phyloP scores from a whole-genome alignment of 92 coral and sea anemone species.

The Parazoanthus swiftii region DNA sequence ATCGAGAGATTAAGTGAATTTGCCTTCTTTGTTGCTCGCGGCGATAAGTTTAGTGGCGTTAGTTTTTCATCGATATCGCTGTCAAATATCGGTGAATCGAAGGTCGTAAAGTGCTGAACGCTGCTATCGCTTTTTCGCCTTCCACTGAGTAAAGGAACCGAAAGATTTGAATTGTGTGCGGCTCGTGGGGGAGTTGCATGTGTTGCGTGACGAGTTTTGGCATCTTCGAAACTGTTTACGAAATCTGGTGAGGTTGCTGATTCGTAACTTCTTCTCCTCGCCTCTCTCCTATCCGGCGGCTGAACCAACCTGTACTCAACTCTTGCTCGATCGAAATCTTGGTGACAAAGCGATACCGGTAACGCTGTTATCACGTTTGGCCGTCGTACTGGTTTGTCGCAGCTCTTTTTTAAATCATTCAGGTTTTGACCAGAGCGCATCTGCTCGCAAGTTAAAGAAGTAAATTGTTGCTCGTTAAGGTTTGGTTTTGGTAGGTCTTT shows the following conservation, averaged over 20 bases:
- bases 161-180: not conserved
- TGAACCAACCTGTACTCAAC: not conserved
- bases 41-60: constrained; percentile 16
- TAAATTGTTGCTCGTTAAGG: not conserved
- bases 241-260: not conserved
- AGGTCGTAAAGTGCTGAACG: not conserved
- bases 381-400: not conserved
- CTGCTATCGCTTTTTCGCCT: constrained; percentile 22
- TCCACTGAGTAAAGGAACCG: constrained; percentile 19
- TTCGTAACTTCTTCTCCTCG: constrained; percentile 12
- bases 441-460: not conserved
- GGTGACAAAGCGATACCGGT: not conserved
- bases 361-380: not conserved
- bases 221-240: not conserved
- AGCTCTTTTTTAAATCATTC: not conserved
- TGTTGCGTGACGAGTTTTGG: not conserved
- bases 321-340: not conserved
- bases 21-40: constrained; percentile 6
- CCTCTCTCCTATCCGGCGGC: not conserved
- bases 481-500: not conserved
- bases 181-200: not conserved
- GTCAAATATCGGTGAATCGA: constrained; percentile 33
- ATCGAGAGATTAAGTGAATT: not conserved
- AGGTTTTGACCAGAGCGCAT: not conserved
- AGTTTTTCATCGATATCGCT: constrained; percentile 12